Evolutionary conservation across 2,888 invertebrate genomes (phyloP).

Genomic region (Tetranychus truncatus): DNA sequence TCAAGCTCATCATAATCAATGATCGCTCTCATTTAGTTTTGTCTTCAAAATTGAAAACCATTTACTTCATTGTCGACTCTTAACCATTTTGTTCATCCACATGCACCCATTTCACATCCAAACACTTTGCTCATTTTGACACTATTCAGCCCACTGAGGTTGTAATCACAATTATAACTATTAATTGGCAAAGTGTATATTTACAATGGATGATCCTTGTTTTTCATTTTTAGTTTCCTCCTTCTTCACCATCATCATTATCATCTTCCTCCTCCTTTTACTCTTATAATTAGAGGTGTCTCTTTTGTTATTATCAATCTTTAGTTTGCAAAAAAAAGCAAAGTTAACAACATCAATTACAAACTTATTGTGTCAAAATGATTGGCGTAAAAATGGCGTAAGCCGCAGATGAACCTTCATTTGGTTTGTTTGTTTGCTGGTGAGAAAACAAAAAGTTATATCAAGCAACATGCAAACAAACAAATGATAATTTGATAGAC

Average conservation of each 20-base stretch:
- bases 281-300: neutral
- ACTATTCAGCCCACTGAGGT: neutral
- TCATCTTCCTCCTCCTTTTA: slow-evolving; percentile 1
- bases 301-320: neutral
- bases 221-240: neutral
- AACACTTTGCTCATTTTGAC: neutral
- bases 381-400: neutral
- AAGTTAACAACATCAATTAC: neutral
- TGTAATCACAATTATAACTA: neutral
- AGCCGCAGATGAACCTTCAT: neutral
- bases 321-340: neutral
- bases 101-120: neutral
- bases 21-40: neutral
- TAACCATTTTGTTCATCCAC: neutral
- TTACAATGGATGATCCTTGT: neutral
- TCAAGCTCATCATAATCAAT: neutral
- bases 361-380: neutral
- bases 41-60: neutral
- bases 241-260: neutral
- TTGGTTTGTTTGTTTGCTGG: neutral
- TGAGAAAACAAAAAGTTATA: neutral
- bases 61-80: neutral
- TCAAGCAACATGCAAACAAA: neutral
- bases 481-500: neutral
- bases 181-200: neutral